Conservation (phyloP, 2,113 vertebrate genomes). For the Megaceryle maxima region DNA sequence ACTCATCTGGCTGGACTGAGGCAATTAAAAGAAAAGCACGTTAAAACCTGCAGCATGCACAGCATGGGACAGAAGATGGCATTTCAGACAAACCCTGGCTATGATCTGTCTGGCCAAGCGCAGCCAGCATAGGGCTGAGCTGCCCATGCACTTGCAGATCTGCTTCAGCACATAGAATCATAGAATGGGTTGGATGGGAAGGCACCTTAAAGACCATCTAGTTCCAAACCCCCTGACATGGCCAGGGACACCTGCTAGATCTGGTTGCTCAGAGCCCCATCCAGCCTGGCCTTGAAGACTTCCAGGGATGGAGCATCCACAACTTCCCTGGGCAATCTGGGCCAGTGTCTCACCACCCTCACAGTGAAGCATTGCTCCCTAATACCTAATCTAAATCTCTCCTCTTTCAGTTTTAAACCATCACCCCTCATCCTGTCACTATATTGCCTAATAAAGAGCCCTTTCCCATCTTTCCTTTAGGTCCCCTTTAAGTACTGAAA, state of each 20-base stretch:
- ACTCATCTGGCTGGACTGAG: not conserved
- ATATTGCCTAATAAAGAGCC: not conserved
- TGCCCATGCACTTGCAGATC: not conserved
- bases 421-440: not conserved
- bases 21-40: not conserved
- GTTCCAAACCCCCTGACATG: not conserved
- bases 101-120: rapidly evolving
- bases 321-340: not conserved
- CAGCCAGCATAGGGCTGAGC: not conserved
- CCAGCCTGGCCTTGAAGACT: not conserved
- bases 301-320: not conserved
- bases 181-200: not conserved
- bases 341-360: not conserved
- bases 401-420: not conserved
- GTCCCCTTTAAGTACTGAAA: not conserved
- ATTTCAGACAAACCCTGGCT: rapidly evolving
- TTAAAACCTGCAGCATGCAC: not conserved
- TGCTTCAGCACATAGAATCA: not conserved
- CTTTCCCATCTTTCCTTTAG: not conserved
- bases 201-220: not conserved
- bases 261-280: not conserved
- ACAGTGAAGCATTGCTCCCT: not conserved
- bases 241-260: not conserved
- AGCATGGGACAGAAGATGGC: not conserved
- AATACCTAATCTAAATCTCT: not conserved